Conservation (phyloP, 2,797 vertebrate species). For the Salarias fasciatus region DNA sequence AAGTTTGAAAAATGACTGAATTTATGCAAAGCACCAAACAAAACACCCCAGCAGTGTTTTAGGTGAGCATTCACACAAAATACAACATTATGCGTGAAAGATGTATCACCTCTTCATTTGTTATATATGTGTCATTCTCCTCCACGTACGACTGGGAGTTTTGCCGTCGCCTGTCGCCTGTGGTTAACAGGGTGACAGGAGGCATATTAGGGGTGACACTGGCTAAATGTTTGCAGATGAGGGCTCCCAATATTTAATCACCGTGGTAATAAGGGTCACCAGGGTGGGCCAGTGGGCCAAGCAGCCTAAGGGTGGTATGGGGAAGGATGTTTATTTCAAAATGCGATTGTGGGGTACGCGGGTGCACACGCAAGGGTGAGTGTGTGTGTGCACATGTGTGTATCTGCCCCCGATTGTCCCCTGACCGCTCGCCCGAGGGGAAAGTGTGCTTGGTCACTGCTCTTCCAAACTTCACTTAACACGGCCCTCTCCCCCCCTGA, state of each 20-base stretch:
- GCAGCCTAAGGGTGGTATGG: slow-evolving; percentile 62
- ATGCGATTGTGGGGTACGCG: slow-evolving; percentile 44
- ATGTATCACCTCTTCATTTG: not conserved
- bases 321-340: slow-evolving; percentile 82
- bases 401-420: slow-evolving; percentile 71
- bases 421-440: slow-evolving; percentile 79
- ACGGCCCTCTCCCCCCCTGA: slow-evolving; percentile 84
- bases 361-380: slow-evolving; percentile 23
- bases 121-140: slow-evolving; percentile 9
- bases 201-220: slow-evolving; percentile 74
- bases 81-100: too few relatives aligned
- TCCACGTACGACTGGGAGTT: too few relatives aligned
- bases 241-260: slow-evolving; percentile 82
- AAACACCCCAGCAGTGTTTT: too few relatives aligned
- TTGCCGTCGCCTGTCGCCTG: slow-evolving; percentile 12
- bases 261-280: slow-evolving; percentile 78
- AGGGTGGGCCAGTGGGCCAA: slow-evolving; percentile 70
- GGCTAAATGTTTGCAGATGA: slow-evolving; percentile 91
- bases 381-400: slow-evolving; percentile 40
- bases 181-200: slow-evolving; percentile 61
- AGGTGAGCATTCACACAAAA: too few relatives aligned
- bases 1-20: too few relatives aligned
- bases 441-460: slow-evolving; percentile 71
- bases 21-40: too few relatives aligned
- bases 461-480: slow-evolving; percentile 72